A percentile compares a stretch with the other conserved stretches of the same genome.
Conservation (phyloP, 1,140 invertebrate species). For the Trigoniulus corallinus region DNA sequence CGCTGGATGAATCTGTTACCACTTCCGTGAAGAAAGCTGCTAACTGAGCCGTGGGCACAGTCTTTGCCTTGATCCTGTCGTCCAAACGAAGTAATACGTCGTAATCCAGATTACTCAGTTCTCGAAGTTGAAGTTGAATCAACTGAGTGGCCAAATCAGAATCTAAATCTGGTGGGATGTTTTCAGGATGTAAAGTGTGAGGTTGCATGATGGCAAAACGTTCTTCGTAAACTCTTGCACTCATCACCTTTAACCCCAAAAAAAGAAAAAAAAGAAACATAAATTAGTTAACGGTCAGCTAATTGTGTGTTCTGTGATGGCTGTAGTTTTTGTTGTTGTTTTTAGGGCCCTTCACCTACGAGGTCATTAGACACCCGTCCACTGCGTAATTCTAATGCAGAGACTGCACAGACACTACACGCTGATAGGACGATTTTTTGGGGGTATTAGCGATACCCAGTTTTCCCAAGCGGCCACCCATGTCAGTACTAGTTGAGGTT, state of each 20-base stretch:
- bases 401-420: no score
- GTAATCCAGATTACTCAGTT: background rate
- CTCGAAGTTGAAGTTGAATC: constrained; percentile 1
- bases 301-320: no score
- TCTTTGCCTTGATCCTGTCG: background rate
- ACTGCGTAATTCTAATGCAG: no score
- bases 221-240: background rate
- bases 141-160: background rate
- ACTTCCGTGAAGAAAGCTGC: background rate
- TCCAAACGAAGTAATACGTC: background rate
- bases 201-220: background rate
- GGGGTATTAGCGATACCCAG: no score
- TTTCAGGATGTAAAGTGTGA: constrained; percentile 1
- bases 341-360: no score
- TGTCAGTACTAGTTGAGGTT: no score
- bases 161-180: background rate
- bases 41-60: background rate
- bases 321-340: no score
- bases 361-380: no score
- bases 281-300: background rate
- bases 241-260: background rate
- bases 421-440: no score
- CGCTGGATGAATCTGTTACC: background rate
- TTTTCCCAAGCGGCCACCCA: no score
- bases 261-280: background rate